These are phyloP conservation scores for Mythimna impura DNA, from an alignment of 2,888 invertebrate species.

Conservation along the genomic window DNA sequence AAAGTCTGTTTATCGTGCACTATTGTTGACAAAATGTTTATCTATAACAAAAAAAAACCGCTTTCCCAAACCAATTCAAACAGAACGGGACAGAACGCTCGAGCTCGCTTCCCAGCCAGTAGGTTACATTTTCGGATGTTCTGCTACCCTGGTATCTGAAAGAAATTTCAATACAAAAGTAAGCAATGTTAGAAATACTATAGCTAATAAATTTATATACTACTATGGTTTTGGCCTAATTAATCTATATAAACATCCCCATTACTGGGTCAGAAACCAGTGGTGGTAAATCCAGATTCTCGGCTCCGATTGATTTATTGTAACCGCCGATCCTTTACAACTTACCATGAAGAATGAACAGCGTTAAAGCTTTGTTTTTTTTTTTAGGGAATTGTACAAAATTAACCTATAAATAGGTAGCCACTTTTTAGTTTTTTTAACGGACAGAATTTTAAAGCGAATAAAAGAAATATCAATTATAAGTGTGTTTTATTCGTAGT, in stretches of 20 bases:
- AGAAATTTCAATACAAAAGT: background rate
- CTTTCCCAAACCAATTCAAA: background rate
- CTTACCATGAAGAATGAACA: background rate
- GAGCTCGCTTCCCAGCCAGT: no score
- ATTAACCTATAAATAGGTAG: background rate
- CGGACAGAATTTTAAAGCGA: slow-evolving; percentile 24
- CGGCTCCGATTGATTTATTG: background rate
- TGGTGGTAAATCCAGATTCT: background rate
- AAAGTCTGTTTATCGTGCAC: background rate
- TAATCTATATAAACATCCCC: background rate
- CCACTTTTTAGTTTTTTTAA: slow-evolving; percentile 11
- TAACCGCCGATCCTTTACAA: slow-evolving; percentile 25
- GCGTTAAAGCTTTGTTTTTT: background rate
- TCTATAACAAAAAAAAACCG: background rate
- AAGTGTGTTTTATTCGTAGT: slow-evolving; percentile 16
- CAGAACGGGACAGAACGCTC: background rate
- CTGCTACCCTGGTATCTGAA: background rate
- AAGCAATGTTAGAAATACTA: background rate
- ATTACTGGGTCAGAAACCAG: background rate
- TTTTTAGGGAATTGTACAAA: slow-evolving; percentile 20
- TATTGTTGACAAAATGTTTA: background rate
- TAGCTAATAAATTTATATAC: background rate
- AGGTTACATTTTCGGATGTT: background rate
- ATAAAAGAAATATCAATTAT: slow-evolving; percentile 38
- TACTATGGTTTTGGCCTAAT: background rate